Conservation (phyloP, 2,797 vertebrate genomes). For the Hypotaenidia okinawae region DNA sequence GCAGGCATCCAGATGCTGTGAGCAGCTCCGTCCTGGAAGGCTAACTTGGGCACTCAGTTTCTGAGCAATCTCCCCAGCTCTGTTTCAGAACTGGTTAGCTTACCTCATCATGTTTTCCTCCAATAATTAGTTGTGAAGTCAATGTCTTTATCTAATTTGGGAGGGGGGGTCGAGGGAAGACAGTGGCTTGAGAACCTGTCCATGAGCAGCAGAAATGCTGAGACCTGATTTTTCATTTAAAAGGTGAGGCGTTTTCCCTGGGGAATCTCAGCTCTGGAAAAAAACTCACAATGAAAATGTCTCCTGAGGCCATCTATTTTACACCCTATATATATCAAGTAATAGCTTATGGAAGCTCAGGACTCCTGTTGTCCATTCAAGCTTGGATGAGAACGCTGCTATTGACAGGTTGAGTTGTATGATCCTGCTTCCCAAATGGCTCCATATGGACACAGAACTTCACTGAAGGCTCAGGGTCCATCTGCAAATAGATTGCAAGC, state of each 20-base stretch:
- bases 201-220: background rate
- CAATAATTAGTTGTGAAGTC: background rate
- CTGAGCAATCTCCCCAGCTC: background rate
- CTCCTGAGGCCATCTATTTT: background rate
- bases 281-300: background rate
- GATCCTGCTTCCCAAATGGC: background rate
- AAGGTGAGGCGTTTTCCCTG: background rate
- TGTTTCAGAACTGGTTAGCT: background rate
- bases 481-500: background rate
- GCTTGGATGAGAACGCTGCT: fast-evolving
- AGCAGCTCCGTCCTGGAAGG: background rate
- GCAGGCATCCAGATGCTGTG: background rate
- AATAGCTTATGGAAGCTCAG: background rate
- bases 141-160: background rate
- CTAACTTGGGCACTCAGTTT: background rate
- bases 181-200: background rate
- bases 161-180: no score
- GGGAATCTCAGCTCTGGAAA: background rate
- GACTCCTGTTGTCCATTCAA: background rate
- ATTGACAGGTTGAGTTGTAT: background rate
- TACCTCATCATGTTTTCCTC: background rate
- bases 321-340: background rate
- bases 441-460: background rate
- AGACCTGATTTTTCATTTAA: background rate
- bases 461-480: background rate